Evolutionary conservation across 2,797 vertebrate species (phyloP).

Genomic region (Poecilia picta): DNA sequence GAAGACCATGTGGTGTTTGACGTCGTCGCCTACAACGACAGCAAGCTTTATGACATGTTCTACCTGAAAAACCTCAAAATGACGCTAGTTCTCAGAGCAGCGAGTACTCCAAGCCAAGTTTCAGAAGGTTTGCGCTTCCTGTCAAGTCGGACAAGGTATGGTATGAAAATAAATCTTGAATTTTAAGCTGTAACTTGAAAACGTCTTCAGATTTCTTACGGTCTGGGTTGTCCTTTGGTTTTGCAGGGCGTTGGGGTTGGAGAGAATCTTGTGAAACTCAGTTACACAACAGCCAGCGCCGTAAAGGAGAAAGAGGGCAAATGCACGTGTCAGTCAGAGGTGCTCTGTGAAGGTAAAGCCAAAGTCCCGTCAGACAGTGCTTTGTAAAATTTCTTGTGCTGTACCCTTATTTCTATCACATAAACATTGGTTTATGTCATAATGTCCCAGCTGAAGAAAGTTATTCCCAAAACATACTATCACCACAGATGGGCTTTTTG

Average conservation of each 20-base stretch:
- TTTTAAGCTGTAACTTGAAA: neutral
- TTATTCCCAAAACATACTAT: too few species aligned
- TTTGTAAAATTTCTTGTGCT: too few species aligned
- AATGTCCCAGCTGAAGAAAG: neutral
- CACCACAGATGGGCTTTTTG: neutral
- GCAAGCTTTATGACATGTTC: conserved; percentile 90
- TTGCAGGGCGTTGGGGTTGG: conserved; percentile 81
- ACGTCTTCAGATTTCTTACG: neutral
- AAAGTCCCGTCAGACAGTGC: neutral
- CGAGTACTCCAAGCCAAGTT: conserved; percentile 72
- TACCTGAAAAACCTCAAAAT: conserved; percentile 86
- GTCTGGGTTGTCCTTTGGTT: neutral
- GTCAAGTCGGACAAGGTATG: conserved; percentile 84
- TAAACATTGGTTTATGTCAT: too few species aligned
- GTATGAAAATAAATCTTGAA: neutral
- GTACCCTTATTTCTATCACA: too few species aligned
- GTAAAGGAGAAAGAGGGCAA: conserved; percentile 88
- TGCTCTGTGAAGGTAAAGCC: conserved; percentile 85
- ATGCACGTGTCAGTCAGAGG: conserved; percentile 87
- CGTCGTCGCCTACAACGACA: conserved; percentile 86
- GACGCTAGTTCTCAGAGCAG: conserved; percentile 23
- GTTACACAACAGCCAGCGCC: conserved; percentile 85
- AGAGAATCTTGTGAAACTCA: conserved; percentile 84
- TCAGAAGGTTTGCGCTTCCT: conserved; percentile 88
- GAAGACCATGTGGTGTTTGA: conserved; percentile 88